Evolutionary conservation across 2,113 vertebrate genomes (phyloP), one percentile per base, ranked within the genome.

Genomic region (Balaeniceps rex): DNA sequence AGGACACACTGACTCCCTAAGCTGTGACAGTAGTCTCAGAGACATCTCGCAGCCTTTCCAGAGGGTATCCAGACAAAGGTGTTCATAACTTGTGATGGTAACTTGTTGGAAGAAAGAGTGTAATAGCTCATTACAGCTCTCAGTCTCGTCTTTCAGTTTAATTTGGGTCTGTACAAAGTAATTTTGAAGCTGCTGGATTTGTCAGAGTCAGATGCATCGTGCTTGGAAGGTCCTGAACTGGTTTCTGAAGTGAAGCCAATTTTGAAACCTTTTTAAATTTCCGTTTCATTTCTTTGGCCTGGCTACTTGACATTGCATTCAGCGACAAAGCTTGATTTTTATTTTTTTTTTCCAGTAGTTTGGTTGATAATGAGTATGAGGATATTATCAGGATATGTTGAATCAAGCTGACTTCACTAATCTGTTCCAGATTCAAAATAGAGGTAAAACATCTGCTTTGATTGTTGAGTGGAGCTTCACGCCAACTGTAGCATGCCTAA

Each of bases 341-440:
- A 18, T 21, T 49, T 5, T 46, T 58, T 44, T 54, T 13, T 44
- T 44, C 92, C 47, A 61, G 4, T 78, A 64, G 40, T 87, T 92
- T 69, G 34, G 12, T 69, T 72, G 65, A 71, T 18, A 19, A 51
- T 49, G 72, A 94, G 49, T 84, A 40, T 0, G 0, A 89, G 69
- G 55, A 51, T 85, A 36, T 93, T 87, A 70, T 65, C 68, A 89
- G 83, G 57, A 42, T 87, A 76, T 65, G 36, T 74, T 65, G 77
- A 84, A 76, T 93, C 57, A 65, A 82, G 34, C 36, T 85, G 89
- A 76, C 34, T 63, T 94, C 6, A 4, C 57, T 95, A 89, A 96
- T 97, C 49, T 78, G 44, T 87, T 97, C 86, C 91, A 95, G 90
- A 92, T 94, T 96, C 77, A 92, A 91, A 89, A 65, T 13, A 89